Percentiles rank a stretch among this genome's conserved stretches.
phyloP scores from a whole-genome alignment of 1,140 invertebrate genomes.

The Pantala flavescens region DNA sequence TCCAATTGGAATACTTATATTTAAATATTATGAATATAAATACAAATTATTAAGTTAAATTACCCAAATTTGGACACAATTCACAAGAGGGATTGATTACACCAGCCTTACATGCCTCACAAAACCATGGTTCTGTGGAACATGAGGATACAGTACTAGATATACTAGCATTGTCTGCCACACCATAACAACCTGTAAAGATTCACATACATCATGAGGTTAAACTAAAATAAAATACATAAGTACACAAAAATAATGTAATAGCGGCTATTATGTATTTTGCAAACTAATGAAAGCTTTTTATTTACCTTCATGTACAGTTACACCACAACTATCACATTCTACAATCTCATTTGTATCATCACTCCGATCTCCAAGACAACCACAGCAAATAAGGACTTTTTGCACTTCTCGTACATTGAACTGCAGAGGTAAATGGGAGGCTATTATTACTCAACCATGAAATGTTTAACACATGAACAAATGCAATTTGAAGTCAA shows the following conservation, averaged over 20 bases:
- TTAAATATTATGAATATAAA: not conserved
- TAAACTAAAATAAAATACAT: too few species aligned
- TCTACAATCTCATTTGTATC: constrained; percentile 93
- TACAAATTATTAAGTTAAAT: constrained; percentile 9
- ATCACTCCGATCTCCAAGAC: constrained; percentile 83
- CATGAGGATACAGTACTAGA: constrained; percentile 82
- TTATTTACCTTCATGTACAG: constrained; percentile 78
- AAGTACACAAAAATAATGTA: too few species aligned
- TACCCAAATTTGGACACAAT: constrained; percentile 70
- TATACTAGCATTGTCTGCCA: constrained; percentile 82
- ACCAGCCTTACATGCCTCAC: constrained; percentile 92
- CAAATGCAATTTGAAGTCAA: not conserved
- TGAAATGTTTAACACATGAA: not conserved
- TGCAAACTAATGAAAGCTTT: not conserved
- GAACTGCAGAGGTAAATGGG: constrained; percentile 8
- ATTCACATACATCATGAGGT: not conserved
- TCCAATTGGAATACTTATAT: not conserved
- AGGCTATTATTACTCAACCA: not conserved
- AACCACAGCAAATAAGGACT: constrained; percentile 80
- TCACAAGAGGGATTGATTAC: constrained; percentile 76
- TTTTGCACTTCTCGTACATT: constrained; percentile 29
- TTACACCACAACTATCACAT: constrained; percentile 91
- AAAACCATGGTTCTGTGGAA: constrained; percentile 96
- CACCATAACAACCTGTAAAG: constrained; percentile 77
- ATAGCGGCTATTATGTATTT: too few species aligned